These are phyloP conservation scores for Eledona agricola DNA, from an alignment of 2,888 invertebrate genomes.

Conservation along the genomic window DNA sequence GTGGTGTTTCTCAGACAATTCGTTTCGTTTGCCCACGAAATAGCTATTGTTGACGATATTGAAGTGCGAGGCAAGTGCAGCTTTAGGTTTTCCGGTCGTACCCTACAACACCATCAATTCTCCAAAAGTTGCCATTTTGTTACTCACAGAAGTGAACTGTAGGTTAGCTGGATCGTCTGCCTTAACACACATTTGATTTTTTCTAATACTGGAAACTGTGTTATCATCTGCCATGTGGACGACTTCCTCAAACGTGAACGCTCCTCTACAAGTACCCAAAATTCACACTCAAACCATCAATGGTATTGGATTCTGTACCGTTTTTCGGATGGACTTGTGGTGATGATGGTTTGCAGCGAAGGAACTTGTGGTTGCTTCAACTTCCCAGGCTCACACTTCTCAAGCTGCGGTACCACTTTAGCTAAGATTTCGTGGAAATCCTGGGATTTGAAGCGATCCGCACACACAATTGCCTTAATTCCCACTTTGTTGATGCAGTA, in stretches of 20 bases:
- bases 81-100: slow-evolving; percentile 76
- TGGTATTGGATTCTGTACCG: slow-evolving; percentile 6
- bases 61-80: slow-evolving; percentile 75
- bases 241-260: slow-evolving; percentile 60
- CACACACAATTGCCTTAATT: slow-evolving; percentile 72
- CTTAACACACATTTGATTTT: slow-evolving; percentile 65
- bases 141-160: slow-evolving; percentile 78
- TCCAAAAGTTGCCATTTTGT: slow-evolving; percentile 9
- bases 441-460: slow-evolving; percentile 70
- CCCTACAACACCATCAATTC: slow-evolving; percentile 52
- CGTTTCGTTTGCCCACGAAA: slow-evolving; percentile 67
- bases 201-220: slow-evolving; percentile 55
- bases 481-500: slow-evolving; percentile 78
- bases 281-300: slow-evolving; percentile 14
- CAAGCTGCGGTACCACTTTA: slow-evolving; percentile 69
- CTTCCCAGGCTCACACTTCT: slow-evolving; percentile 61
- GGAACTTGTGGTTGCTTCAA: slow-evolving; percentile 64
- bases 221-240: slow-evolving; percentile 52
- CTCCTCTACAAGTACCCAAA: slow-evolving; percentile 59
- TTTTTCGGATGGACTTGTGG: slow-evolving; percentile 35
- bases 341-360: slow-evolving; percentile 17
- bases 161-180: slow-evolving; percentile 78
- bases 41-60: slow-evolving; percentile 80
- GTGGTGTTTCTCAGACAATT: slow-evolving; percentile 62
- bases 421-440: slow-evolving; percentile 74